Evolutionary conservation across 2,888 invertebrate species (phyloP), one percentile per base, ranked within the genome.

Genomic region (Dynastes tityus): DNA sequence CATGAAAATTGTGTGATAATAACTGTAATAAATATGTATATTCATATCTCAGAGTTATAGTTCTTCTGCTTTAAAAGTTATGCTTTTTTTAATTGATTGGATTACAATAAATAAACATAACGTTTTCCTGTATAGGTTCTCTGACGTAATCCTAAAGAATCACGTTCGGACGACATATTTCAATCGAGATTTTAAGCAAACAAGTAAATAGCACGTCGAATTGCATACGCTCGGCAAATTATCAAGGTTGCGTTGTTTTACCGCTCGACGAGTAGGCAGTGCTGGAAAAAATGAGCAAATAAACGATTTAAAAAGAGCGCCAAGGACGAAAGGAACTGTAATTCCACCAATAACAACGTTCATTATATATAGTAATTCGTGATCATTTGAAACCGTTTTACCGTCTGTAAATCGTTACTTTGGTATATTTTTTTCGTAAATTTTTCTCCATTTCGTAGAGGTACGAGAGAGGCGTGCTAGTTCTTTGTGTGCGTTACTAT

Each of bases 281-380:
- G 29, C 11, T 22, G 13, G 29, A 68, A 51, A 68, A 68, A 68
- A 68, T 11, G 29, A 49, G 11, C n/a, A 68, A 68, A 55, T 16
- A 65, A 65, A 1, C n/a, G 16, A 65, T 45, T 51, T 51, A 29
- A 68, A 68, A 68, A 22, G 29, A 68, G 49, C 16, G 22, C 51
- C 68, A 68, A 68, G 68, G 68, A 68, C 68, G 51, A 51, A 68
- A 5, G 51, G 2, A 29, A 68, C 49, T 29, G 51, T 68, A 68
- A 68, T 29, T 49, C 68, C 27, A 11, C 2, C 68, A 51, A 27
- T 22, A 68, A 49, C 11, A 27, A 68, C 49, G 22, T 51, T 51
- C 11, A 68, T 68, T 68, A 68, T 27, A 2, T 32, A 9, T 32
- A 9, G 2, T 63, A 63, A 63, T 63, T 63, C 29, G 29, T 63